Evolutionary conservation across 2,113 vertebrate genomes (phyloP).

Genomic region (Melanostigma gelatinosum): DNA sequence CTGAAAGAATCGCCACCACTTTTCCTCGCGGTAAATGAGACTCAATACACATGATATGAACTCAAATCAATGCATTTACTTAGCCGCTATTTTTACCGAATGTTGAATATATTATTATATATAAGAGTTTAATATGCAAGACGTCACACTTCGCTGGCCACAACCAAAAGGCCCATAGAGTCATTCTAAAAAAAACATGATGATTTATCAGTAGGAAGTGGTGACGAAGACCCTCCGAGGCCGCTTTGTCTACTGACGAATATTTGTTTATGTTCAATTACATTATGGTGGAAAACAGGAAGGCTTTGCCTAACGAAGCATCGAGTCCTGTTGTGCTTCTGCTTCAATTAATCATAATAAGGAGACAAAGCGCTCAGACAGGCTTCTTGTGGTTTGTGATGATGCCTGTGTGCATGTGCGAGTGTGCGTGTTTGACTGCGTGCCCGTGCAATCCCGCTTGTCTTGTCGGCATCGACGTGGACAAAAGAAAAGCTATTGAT

Average conservation of each 20-base stretch:
- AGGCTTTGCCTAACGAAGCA: conserved; percentile 54
- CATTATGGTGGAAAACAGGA: conserved; percentile 45
- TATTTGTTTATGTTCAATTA: conserved; percentile 61
- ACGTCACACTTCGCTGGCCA: neutral
- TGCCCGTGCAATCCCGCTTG: neutral
- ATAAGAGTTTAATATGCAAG: neutral
- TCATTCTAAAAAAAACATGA: neutral
- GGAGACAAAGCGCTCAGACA: conserved; percentile 17
- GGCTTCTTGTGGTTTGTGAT: neutral
- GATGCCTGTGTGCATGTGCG: neutral
- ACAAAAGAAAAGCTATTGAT: conserved; percentile 15
- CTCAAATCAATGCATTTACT: neutral
- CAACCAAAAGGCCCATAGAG: neutral
- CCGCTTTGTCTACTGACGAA: conserved; percentile 24
- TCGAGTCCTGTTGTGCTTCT: conserved; percentile 16
- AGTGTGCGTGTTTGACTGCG: neutral
- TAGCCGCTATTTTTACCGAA: neutral
- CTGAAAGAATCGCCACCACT: neutral
- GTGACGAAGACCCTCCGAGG: neutral
- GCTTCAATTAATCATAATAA: conserved; percentile 57
- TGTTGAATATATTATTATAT: neutral
- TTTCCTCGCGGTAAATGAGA: neutral
- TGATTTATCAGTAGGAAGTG: conserved; percentile 22
- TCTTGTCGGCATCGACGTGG: neutral
- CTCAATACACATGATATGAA: neutral